phyloP scores from a whole-genome alignment of 2,888 invertebrate species.

The Parthenolecanium corni region DNA sequence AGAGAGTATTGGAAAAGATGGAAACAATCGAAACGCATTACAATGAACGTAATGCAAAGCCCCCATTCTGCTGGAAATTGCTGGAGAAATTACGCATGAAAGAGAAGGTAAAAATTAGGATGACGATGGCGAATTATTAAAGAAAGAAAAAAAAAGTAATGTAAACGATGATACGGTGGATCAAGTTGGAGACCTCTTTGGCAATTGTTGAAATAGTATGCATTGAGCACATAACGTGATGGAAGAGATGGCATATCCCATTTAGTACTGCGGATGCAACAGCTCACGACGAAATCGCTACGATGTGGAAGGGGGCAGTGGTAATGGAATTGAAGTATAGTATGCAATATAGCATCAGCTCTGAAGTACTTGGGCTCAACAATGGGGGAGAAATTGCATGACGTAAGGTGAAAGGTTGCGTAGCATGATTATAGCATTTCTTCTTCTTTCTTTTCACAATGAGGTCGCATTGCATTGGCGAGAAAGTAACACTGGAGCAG shows the following conservation, averaged over 20 bases:
- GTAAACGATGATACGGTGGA: neutral
- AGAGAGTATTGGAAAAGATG: no score
- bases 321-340: neutral
- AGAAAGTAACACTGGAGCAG: constrained; percentile 18
- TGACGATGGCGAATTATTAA: constrained; percentile 18
- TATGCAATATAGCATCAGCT: no score
- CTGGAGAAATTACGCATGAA: constrained; percentile 18
- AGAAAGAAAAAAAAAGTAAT: no score
- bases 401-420: constrained; percentile 27
- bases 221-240: no score
- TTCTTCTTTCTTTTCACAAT: constrained; percentile 5
- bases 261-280: no score
- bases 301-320: no score
- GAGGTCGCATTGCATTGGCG: constrained; percentile 24
- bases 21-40: no score
- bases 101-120: constrained; percentile 21
- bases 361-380: neutral
- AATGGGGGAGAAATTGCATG: constrained; percentile 26
- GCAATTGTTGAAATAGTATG: no score
- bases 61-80: neutral
- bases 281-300: no score
- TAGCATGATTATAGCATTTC: constrained; percentile 25
- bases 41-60: no score
- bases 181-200: no score
- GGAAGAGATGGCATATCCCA: no score